phyloP scores from a whole-genome alignment of 35 echinoderm and acorn worm genomes.

The Diadema setosum region DNA sequence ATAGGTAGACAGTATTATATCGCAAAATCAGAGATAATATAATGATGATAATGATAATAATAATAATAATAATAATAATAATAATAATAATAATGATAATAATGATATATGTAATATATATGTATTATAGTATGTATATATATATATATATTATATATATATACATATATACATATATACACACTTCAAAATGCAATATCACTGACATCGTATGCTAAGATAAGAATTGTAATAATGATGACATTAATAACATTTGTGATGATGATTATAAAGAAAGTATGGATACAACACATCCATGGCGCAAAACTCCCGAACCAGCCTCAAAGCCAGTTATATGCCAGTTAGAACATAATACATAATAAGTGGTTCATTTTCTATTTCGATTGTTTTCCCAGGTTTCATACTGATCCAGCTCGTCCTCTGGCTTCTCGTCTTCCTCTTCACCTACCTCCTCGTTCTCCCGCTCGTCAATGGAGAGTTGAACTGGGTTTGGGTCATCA shows the following conservation, averaged over 20 bases:
- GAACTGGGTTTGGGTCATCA: neutral
- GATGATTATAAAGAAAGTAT: neutral
- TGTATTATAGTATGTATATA: neutral
- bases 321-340: neutral
- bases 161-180: too few relatives aligned
- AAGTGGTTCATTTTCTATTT: neutral
- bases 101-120: neutral
- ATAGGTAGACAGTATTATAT: neutral
- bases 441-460: neutral
- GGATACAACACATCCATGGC: neutral
- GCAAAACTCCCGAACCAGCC: neutral
- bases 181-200: too few relatives aligned
- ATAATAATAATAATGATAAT: neutral
- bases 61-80: neutral
- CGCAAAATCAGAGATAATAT: too few relatives aligned
- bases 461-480: neutral
- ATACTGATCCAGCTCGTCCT: slow-evolving; percentile 37
- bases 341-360: neutral
- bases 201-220: too few relatives aligned
- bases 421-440: slow-evolving; percentile 29
- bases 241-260: neutral
- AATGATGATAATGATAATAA: too few relatives aligned
- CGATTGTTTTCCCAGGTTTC: neutral
- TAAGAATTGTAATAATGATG: neutral
- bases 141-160: too few relatives aligned